phyloP scores from a whole-genome alignment of 2,113 vertebrate species.

The Aspiorhynchus laticeps region DNA sequence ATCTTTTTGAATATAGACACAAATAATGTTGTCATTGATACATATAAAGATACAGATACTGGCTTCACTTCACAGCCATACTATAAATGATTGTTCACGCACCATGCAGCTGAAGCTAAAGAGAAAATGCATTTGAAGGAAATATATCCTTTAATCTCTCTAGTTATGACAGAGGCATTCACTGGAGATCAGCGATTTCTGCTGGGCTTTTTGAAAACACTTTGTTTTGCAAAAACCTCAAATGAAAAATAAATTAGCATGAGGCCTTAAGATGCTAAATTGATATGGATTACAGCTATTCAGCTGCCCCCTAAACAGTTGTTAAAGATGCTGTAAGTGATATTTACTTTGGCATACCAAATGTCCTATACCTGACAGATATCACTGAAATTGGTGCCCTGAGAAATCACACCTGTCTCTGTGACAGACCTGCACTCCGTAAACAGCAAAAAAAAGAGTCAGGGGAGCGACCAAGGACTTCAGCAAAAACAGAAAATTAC shows the following conservation, averaged over 20 bases:
- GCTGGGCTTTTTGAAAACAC: conserved; percentile 3
- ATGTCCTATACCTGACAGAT: background rate
- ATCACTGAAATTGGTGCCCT: background rate
- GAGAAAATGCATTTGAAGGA: background rate
- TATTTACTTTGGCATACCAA: background rate
- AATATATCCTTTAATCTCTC: conserved; percentile 21
- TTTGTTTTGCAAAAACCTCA: conserved; percentile 31
- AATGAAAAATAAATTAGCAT: conserved; percentile 63
- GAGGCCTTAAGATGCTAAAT: conserved; percentile 53
- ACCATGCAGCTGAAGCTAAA: background rate
- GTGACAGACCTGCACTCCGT: background rate
- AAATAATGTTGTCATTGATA: no score
- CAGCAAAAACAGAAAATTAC: background rate
- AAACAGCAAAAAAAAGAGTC: background rate
- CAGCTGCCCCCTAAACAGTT: conserved; percentile 24
- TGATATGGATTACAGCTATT: conserved; percentile 56
- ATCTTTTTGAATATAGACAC: no score
- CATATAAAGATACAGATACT: background rate
- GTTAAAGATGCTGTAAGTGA: conserved; percentile 27
- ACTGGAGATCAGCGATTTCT: background rate
- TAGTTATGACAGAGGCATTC: conserved; percentile 14
- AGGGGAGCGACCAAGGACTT: background rate
- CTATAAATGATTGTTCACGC: background rate
- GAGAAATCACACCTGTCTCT: conserved; percentile 4
- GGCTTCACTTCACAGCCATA: background rate